These are phyloP conservation scores for Mesorhabditis spiculigera DNA, from an alignment of 2,888 invertebrate genomes.

Conservation along the genomic window DNA sequence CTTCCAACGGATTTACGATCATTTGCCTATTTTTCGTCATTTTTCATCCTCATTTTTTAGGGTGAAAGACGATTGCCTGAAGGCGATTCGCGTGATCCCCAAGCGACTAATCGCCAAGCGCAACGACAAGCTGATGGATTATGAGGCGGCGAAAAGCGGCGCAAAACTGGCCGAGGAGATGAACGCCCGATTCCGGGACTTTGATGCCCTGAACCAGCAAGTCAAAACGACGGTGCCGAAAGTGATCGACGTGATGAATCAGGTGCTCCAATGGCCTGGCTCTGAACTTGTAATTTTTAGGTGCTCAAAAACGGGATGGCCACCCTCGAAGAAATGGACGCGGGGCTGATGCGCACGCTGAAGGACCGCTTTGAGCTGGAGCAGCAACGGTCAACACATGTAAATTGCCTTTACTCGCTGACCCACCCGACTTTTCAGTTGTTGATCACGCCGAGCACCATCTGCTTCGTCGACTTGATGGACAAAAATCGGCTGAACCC, in stretches of 20 bases:
- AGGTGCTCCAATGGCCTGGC: conserved; percentile 14
- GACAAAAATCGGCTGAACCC: conserved; percentile 29
- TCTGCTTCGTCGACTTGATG: conserved; percentile 27
- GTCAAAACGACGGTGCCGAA: conserved; percentile 48
- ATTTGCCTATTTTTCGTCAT: too few species aligned
- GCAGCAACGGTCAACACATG: background rate
- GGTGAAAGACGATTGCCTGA: conserved; percentile 34
- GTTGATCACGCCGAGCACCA: conserved; percentile 15
- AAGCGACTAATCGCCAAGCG: conserved; percentile 49
- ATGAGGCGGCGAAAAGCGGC: conserved; percentile 38
- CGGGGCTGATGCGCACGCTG: conserved; percentile 20
- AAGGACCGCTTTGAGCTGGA: conserved; percentile 20
- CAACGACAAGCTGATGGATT: conserved; percentile 54
- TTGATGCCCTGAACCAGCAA: conserved; percentile 49
- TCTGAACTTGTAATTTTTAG: conserved; percentile 14
- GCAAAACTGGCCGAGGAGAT: conserved; percentile 14
- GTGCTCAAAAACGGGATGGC: conserved; percentile 31
- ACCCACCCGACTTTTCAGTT: conserved; percentile 6
- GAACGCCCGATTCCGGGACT: conserved; percentile 29
- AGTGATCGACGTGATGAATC: conserved; percentile 34
- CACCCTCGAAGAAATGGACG: conserved; percentile 20
- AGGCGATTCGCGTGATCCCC: conserved; percentile 36
- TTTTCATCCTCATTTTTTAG: conserved; percentile 14
- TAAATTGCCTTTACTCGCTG: background rate
- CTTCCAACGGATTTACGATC: background rate